Conservation (phyloP, 30 jellyfish, hydroid and myxozoan genomes). For the Chrysaora quinquecirrha region DNA sequence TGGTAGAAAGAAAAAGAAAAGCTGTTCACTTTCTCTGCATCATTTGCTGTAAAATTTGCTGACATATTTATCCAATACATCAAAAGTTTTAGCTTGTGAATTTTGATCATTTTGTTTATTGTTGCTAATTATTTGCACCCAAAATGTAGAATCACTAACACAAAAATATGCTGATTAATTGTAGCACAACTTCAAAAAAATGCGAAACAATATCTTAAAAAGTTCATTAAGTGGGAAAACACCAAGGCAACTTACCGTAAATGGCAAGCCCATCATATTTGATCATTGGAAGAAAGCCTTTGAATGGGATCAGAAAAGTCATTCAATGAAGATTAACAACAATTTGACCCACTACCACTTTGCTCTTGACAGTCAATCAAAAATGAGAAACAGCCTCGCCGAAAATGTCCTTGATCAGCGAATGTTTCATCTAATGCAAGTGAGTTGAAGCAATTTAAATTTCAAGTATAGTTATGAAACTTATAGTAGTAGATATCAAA, state of each 20-base stretch:
- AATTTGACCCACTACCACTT: not conserved
- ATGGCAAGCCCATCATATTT: slow-evolving; percentile 3
- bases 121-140: too few relatives aligned
- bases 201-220: not conserved
- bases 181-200: not conserved
- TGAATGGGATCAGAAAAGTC: not conserved
- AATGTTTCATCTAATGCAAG: not conserved
- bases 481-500: not conserved
- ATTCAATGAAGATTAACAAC: not conserved
- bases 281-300: not conserved
- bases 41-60: too few relatives aligned
- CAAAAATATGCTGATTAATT: too few relatives aligned
- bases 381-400: slow-evolving; percentile 15
- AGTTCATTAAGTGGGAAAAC: not conserved
- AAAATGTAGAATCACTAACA: too few relatives aligned
- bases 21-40: too few relatives aligned
- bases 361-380: slow-evolving; percentile 13
- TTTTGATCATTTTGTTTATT: too few relatives aligned
- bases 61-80: too few relatives aligned
- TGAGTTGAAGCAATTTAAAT: not conserved
- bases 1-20: too few relatives aligned
- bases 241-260: not conserved
- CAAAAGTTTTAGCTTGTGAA: too few relatives aligned
- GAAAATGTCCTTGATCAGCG: not conserved
- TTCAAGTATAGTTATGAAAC: not conserved